Conservation (phyloP, 2,113 vertebrate genomes). For the Neotragus pygmaeus region DNA sequence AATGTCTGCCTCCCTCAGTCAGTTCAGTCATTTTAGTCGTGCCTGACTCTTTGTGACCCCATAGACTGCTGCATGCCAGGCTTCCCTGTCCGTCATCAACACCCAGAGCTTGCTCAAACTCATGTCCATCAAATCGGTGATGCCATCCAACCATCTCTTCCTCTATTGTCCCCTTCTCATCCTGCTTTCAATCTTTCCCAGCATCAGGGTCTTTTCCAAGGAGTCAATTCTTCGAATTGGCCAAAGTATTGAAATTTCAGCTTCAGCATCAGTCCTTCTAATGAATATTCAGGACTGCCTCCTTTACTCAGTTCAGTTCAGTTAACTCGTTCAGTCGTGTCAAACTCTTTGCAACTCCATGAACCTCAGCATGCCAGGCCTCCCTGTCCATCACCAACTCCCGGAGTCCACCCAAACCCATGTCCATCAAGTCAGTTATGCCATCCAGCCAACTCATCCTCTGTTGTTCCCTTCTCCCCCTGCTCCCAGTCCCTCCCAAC, state of each 20-base stretch:
- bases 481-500: too few relatives aligned
- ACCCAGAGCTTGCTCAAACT: not conserved
- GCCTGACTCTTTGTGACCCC: not conserved
- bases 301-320: not conserved
- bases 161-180: not conserved
- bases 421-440: too few relatives aligned
- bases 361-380: not conserved
- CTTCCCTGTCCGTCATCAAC: not conserved
- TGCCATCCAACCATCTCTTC: not conserved
- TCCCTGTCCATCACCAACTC: not conserved
- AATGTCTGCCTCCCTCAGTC: not conserved
- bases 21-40: not conserved
- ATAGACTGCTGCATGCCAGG: accelerated
- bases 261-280: not conserved
- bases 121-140: not conserved
- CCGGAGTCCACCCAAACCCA: not conserved
- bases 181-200: not conserved
- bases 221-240: not conserved
- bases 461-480: too few relatives aligned
- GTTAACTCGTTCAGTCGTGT: too few relatives aligned
- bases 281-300: not conserved
- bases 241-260: not conserved
- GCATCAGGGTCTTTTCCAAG: not conserved
- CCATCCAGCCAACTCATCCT: too few relatives aligned
- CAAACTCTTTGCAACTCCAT: too few relatives aligned